A percentile compares a stretch with the other conserved stretches of the same genome.
These are phyloP conservation scores for Pungitius pungitius DNA, from an alignment of 2,113 vertebrate genomes.

Conservation along the genomic window DNA sequence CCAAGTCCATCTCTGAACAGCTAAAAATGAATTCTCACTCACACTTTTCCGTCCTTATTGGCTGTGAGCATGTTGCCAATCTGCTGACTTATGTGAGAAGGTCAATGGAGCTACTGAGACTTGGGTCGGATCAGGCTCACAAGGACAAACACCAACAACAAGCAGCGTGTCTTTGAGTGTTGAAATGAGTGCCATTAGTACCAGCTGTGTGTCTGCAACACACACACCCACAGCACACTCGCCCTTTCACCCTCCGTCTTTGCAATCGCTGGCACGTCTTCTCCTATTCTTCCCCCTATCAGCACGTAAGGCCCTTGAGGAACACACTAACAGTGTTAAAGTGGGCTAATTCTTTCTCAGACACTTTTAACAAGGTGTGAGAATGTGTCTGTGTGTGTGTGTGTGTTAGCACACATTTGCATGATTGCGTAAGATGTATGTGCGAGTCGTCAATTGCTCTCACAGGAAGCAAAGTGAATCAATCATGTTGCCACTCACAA, in stretches of 20 bases:
- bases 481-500: slow-evolving; percentile 62
- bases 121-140: slow-evolving; percentile 24
- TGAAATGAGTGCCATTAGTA: slow-evolving; percentile 12
- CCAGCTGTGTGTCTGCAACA: slow-evolving; percentile 33
- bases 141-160: slow-evolving; percentile 43
- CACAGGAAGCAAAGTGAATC: slow-evolving; percentile 55
- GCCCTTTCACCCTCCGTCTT: not conserved
- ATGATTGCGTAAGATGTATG: slow-evolving; percentile 32
- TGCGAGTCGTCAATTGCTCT: slow-evolving; percentile 29
- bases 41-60: slow-evolving; percentile 1
- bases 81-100: slow-evolving; percentile 32
- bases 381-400: not conserved
- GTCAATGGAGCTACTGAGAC: slow-evolving; percentile 17
- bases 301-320: slow-evolving; percentile 45
- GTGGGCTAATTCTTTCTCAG: slow-evolving; percentile 68
- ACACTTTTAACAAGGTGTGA: slow-evolving; percentile 40
- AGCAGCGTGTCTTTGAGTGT: slow-evolving; percentile 25
- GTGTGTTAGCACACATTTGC: slow-evolving; percentile 11
- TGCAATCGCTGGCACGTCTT: slow-evolving; percentile 39
- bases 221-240: slow-evolving; percentile 22
- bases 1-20: not conserved
- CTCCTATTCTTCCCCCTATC: slow-evolving; percentile 27
- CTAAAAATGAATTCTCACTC: slow-evolving; percentile 1
- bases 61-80: slow-evolving; percentile 22
- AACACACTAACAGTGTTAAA: slow-evolving; percentile 71